Conservation (phyloP, 2,113 vertebrate genomes). For the Deroptyus accipitrinus region DNA sequence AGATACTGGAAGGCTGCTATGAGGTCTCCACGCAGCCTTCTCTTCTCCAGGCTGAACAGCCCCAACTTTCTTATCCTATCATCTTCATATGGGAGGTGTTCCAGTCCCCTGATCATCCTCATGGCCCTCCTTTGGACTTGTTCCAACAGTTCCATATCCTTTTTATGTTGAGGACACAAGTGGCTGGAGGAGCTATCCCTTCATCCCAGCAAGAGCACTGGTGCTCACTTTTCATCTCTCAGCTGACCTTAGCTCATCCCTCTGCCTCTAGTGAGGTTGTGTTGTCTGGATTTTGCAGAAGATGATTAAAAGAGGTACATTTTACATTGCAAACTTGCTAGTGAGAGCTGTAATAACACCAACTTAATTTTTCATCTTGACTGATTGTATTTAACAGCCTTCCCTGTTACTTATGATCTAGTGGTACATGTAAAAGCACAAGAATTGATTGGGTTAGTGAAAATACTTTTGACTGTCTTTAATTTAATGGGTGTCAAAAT, state of each 20-base stretch:
- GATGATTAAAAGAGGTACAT: background rate
- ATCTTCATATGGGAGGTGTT: no score
- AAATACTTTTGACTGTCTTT: background rate
- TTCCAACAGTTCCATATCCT: no score
- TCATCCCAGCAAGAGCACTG: background rate
- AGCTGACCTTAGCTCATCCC: background rate
- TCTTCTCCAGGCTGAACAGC: no score
- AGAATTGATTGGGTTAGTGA: background rate
- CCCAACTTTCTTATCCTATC: no score
- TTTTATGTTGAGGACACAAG: background rate
- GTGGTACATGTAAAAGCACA: background rate
- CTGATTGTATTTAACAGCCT: background rate
- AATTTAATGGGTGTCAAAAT: background rate
- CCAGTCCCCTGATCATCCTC: no score
- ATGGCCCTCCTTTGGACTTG: no score
- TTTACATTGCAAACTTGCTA: background rate
- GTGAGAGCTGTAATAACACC: background rate
- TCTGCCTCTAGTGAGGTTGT: background rate
- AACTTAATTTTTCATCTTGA: constrained; percentile 18
- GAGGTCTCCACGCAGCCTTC: no score
- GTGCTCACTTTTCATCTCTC: background rate
- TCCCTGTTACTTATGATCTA: constrained; percentile 6
- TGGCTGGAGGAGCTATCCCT: background rate
- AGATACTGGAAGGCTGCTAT: no score
- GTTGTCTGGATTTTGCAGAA: background rate